Percentiles rank a stretch among this genome's conserved stretches.
phyloP scores from a whole-genome alignment of 2,888 invertebrate species.

The Agrypnus murinus region DNA sequence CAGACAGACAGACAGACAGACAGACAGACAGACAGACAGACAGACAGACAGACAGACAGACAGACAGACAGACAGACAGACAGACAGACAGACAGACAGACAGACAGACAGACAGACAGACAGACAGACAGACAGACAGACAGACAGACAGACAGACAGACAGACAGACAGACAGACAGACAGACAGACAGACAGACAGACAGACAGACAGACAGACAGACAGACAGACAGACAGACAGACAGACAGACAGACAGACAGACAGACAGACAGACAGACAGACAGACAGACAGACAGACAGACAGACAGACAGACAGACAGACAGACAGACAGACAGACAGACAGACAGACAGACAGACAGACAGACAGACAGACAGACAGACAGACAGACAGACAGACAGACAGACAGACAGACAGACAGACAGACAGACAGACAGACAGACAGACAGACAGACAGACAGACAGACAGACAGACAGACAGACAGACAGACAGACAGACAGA shows the following conservation, averaged over 20 bases:
- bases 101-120: conserved; percentile 14
- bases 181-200: conserved; percentile 15
- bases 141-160: conserved; percentile 11
- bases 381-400: conserved; percentile 14
- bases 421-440: conserved; percentile 10
- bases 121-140: conserved; percentile 12
- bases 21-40: conserved; percentile 12
- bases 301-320: conserved; percentile 11
- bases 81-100: conserved; percentile 7
- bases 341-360: conserved; percentile 9
- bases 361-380: conserved; percentile 14
- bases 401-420: conserved; percentile 16
- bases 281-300: conserved; percentile 1
- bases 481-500: conserved; percentile 11
- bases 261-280: conserved; percentile 10
- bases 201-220: conserved; percentile 2
- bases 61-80: conserved; percentile 14
- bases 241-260: conserved; percentile 5
- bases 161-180: conserved; percentile 10
- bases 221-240: neutral
- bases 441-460: conserved; percentile 12
- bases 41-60: conserved; percentile 12
- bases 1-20: conserved; percentile 7
- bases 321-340: conserved; percentile 17
- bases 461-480: conserved; percentile 10